Base-by-base conservation (phyloP, 2,888 invertebrate species). In the Lissocephala sabroskyi region DNA sequence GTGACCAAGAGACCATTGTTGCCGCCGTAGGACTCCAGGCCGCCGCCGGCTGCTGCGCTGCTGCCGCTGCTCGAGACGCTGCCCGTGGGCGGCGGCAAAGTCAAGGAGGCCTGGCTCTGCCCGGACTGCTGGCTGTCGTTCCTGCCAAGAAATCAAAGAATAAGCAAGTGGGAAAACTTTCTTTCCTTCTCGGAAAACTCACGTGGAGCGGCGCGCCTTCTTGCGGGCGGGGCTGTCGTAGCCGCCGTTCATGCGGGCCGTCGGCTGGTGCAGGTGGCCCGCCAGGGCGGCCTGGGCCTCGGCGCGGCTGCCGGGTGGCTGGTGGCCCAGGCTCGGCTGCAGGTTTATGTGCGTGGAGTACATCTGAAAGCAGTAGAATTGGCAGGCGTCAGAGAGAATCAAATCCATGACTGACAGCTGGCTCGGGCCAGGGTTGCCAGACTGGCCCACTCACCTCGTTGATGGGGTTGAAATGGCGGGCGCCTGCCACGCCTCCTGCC, bases 151-250 rank as follows among this genome's bases (percentile, higher is more conserved):
- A 33, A 13, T 11, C 2, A 33, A 33, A 3, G 33, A 33, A 14
- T 28, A 28, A 4, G 17, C 9, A 43, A 13, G 19, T 9, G 16
- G 7, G 11, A 13, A 19, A 39, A 14, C n/a, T 26, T 10, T 5
- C 11, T 19, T 10, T 10, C n/a, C n/a, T n/a, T n/a, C 10, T 19
- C 26, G 9, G 0, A 14, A 14, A 50, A 87, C 91, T 87, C 85
- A 95, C 94, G 87, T 85, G 92, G 90, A 97, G 80, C 97, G 96
- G 52, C 97, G 87, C 0, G 97, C 94, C 79, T 97, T 96, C 84
- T 97, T 97, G 50, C 97, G 87, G 0, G 96, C 95, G 4, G 90
- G 87, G 40, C 86, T 84, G 56, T 87, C 87, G 45, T 85, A 85
- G 48, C 64, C 85, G 28, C 86, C 81, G 60, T 85, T 84, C 50